Evolutionary conservation across 2,888 invertebrate species (phyloP).

Genomic region (Calameuta filiformis): DNA sequence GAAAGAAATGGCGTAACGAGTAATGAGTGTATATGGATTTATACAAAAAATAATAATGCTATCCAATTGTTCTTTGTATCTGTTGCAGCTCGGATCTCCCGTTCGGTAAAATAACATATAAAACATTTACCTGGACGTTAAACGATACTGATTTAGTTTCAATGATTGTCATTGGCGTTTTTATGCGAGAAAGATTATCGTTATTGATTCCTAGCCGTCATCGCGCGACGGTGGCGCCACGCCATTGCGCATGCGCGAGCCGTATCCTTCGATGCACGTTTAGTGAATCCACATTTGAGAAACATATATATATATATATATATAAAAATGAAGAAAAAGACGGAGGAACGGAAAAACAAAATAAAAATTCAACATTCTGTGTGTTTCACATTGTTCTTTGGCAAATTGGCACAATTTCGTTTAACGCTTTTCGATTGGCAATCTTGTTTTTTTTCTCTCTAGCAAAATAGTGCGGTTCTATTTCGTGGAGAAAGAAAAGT

Average conservation of each 20-base stretch:
- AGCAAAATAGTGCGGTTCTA: slow-evolving; percentile 44
- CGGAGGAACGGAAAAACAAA: not conserved
- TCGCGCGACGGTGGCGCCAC: not conserved
- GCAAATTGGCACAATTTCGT: slow-evolving; percentile 2
- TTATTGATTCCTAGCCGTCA: slow-evolving; percentile 14
- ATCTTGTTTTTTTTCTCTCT: slow-evolving; percentile 19
- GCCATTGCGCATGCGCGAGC: not conserved
- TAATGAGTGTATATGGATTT: not conserved
- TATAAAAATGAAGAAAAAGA: not conserved
- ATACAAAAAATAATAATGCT: not conserved
- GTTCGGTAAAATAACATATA: not conserved
- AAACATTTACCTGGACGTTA: not conserved
- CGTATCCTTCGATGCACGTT: not conserved
- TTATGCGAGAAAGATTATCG: not conserved
- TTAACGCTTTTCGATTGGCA: slow-evolving; percentile 6
- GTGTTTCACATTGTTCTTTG: not conserved
- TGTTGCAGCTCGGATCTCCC: not conserved
- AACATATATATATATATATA: no score
- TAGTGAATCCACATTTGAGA: not conserved
- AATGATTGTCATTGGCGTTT: not conserved
- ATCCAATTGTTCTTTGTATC: not conserved
- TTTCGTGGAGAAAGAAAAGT: slow-evolving; percentile 31
- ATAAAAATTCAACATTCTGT: not conserved
- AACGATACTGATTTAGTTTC: not conserved
- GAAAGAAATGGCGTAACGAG: not conserved